Evolutionary conservation across 2,888 invertebrate genomes (phyloP), one percentile per base, ranked within the genome.

Genomic region (Celastrina argiolus): DNA sequence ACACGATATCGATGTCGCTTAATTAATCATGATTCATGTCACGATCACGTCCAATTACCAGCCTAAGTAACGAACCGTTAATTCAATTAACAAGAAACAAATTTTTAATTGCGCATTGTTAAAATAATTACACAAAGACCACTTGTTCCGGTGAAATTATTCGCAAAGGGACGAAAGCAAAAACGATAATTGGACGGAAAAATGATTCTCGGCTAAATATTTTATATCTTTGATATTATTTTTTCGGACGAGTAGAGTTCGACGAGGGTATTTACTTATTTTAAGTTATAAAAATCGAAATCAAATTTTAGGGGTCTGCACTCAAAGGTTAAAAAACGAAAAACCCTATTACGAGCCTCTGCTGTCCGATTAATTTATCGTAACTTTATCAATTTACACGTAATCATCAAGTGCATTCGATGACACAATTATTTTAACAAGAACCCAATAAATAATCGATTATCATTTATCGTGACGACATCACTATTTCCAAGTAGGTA

Each of bases 401-500:
- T 51, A 26, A 51, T 22, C 51, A 12, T 51, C 12, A 51, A 51
- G 51, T 51, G 51, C 22, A 22, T 51, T 51, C 22, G 51, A 34
- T 36, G 36, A 36, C 61, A 22, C 22, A 16, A 61, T 61, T 51
- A 61, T 61, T 51, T 36, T 61, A 16, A 39, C 39, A 22, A 12
- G 36, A 61, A 39, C 6, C 18, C 7, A 61, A 61, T 36, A 22
- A 59, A 42, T 34, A 41, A 66, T 66, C 59, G 66, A 66, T 66
- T 42, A 45, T 14, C 34, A 16, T 59, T n/a, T 58, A 65, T 65
- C 58, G 42, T 2, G 39, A 45, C 22, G 56, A 68, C 67, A 67
- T 67, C 70, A 67, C 71, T 69, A 68, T 68, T 71, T 67, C 69
- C 69, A 69, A 72, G 74, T 74, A 69, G 72, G 70, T 76, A 77